Conservation (phyloP, 2,888 invertebrate species). For the Scotopteryx bipunctaria region DNA sequence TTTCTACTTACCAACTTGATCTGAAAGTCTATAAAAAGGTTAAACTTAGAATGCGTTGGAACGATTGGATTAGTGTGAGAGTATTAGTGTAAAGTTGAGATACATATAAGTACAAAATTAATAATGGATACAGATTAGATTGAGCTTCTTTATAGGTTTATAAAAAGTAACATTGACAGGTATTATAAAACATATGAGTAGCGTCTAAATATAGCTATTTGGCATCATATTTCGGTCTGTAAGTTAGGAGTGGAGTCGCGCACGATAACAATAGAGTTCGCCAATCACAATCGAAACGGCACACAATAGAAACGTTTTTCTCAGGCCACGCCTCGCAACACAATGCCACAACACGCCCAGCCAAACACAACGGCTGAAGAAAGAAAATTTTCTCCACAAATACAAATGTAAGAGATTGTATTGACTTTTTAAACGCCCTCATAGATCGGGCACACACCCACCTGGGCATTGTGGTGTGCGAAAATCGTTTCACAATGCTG, state of each 20-base stretch:
- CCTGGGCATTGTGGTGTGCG: conserved; percentile 79
- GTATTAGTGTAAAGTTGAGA: too few species aligned
- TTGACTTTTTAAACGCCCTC: conserved; percentile 83
- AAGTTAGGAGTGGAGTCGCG: conserved; percentile 28
- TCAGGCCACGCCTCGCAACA: conserved; percentile 73
- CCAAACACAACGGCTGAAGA: conserved; percentile 61
- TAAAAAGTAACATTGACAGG: conserved; percentile 13
- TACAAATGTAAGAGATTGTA: conserved; percentile 76
- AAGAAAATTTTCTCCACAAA: conserved; percentile 80
- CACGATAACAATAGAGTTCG: conserved; percentile 63
- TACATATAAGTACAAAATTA: not conserved
- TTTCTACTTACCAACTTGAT: too few species aligned
- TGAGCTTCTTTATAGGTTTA: not conserved
- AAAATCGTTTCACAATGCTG: conserved; percentile 72
- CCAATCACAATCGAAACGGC: conserved; percentile 68
- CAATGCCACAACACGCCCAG: conserved; percentile 76
- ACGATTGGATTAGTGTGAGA: too few species aligned
- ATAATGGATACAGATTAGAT: not conserved
- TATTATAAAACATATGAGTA: conserved; percentile 15
- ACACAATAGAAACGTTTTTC: conserved; percentile 75
- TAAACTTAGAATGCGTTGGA: too few species aligned
- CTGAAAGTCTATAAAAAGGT: too few species aligned
- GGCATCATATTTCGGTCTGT: conserved; percentile 40
- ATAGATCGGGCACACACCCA: conserved; percentile 76
- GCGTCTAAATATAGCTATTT: conserved; percentile 28